phyloP scores from a whole-genome alignment of 1,140 invertebrate genomes.

The Sminthurides bifidus region DNA sequence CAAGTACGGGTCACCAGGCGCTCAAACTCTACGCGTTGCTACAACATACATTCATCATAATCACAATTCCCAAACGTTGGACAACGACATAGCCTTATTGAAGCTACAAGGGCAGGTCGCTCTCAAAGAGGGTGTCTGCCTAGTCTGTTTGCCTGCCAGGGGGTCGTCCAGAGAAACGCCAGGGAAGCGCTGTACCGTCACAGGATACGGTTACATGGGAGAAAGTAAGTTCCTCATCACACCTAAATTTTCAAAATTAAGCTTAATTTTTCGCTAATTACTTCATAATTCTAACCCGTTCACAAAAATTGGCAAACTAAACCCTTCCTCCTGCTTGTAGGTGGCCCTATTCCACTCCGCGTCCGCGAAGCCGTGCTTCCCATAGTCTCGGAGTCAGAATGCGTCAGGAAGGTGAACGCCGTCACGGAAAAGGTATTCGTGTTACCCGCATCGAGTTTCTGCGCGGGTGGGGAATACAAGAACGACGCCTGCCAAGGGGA shows the following conservation, averaged over 20 bases:
- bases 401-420: constrained; percentile 79
- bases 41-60: constrained; percentile 94
- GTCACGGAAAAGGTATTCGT: constrained; percentile 90
- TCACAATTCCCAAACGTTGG: constrained; percentile 88
- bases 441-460: constrained; percentile 73
- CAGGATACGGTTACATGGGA: constrained; percentile 87
- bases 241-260: constrained; percentile 4
- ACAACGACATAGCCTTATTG: constrained; percentile 88
- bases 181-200: constrained; percentile 75
- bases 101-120: constrained; percentile 83
- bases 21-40: constrained; percentile 73
- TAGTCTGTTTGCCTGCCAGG: constrained; percentile 76
- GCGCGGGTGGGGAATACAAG: constrained; percentile 71
- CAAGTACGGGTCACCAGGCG: constrained; percentile 72
- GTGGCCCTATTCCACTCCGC: constrained; percentile 75
- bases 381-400: constrained; percentile 83
- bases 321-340: constrained; percentile 40
- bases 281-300: no score
- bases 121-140: constrained; percentile 66
- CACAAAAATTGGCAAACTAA: not conserved
- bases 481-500: constrained; percentile 91
- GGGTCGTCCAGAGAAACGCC: constrained; percentile 65
- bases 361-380: constrained; percentile 83
- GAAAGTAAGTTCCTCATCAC: constrained; percentile 52
- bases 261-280: no score